phyloP scores from a whole-genome alignment of 92 coral and sea anemone genomes.

The Montipora capitata region DNA sequence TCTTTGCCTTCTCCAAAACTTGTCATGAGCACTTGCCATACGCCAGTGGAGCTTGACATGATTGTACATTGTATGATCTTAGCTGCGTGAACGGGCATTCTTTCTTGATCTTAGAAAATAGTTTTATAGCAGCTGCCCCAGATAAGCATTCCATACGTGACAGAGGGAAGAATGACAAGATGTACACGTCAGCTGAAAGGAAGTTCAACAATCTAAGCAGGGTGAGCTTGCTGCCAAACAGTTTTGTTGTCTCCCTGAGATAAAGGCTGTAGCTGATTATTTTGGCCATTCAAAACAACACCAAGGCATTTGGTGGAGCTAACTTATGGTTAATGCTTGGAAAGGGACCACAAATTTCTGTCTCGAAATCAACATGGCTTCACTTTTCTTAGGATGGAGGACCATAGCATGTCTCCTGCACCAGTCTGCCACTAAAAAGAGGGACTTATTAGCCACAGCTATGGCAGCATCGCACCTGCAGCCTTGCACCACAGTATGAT shows the following conservation, averaged over 20 bases:
- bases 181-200: conserved; percentile 13
- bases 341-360: neutral
- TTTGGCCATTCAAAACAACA: neutral
- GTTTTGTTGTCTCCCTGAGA: neutral
- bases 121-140: conserved; percentile 74
- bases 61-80: neutral
- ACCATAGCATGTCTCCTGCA: neutral
- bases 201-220: conserved; percentile 61
- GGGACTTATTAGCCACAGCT: neutral
- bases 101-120: conserved; percentile 32
- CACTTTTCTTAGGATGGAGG: neutral
- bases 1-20: neutral
- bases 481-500: too few relatives aligned
- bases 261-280: neutral
- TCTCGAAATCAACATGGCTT: neutral
- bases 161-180: conserved; percentile 66
- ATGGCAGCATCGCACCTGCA: neutral
- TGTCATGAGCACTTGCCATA: neutral
- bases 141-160: conserved; percentile 70
- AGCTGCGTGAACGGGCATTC: conserved; percentile 32
- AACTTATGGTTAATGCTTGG: neutral
- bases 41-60: neutral
- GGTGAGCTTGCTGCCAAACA: neutral
- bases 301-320: neutral
- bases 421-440: neutral